Percentiles rank a stretch among this genome's conserved stretches.
Evolutionary conservation across 2,113 vertebrate species (phyloP).

Genomic region (Bubo scandiacus): DNA sequence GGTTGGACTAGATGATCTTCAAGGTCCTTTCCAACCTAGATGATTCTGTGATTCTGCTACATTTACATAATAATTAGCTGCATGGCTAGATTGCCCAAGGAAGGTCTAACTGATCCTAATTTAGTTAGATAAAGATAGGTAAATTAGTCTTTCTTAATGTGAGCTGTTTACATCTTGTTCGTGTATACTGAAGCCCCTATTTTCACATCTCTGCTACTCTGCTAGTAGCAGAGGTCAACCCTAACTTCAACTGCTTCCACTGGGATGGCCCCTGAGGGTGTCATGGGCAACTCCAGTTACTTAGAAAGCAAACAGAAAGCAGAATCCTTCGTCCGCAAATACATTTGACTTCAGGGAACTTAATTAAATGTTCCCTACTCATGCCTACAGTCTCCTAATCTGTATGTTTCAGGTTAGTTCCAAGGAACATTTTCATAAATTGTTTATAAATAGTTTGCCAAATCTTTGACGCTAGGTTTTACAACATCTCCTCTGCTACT

Average conservation of each 20-base stretch:
- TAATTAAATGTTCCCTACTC: neutral
- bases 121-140: neutral
- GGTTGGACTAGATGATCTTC: too few species aligned
- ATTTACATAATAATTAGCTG: neutral
- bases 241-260: neutral
- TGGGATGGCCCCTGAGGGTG: neutral
- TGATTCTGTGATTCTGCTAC: neutral
- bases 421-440: neutral
- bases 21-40: too few species aligned
- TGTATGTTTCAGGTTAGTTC: neutral
- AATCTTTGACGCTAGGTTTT: neutral
- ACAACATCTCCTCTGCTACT: neutral
- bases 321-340: neutral
- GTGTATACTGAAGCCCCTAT: neutral
- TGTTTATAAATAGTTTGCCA: neutral
- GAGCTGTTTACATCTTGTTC: neutral
- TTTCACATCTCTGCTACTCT: neutral
- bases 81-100: neutral
- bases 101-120: neutral
- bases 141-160: neutral
- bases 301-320: neutral
- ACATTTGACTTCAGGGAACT: neutral
- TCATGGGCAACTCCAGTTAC: neutral
- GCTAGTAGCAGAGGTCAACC: neutral
- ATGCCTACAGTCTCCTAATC: neutral